Percentiles rank a stretch among this genome's conserved stretches.
These are phyloP conservation scores for Chondrosia reniformis DNA, from an alignment of 37 sponge, comb jelly and placozoan genomes.

Conservation along the genomic window DNA sequence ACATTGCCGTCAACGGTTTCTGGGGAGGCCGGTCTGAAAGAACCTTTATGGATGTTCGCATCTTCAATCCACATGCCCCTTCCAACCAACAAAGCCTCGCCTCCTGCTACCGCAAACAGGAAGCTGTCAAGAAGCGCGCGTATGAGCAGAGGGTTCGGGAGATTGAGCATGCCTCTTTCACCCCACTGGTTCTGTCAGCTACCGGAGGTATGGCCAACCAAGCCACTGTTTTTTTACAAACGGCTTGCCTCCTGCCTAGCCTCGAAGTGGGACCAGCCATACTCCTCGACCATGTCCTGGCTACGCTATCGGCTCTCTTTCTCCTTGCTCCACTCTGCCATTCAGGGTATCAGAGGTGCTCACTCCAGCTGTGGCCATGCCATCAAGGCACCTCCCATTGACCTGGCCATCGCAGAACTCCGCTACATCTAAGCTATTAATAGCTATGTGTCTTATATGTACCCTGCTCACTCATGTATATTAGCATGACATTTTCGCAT, in stretches of 20 bases:
- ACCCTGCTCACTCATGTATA: too few relatives aligned
- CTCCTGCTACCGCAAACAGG: slow-evolving; percentile 23
- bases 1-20: slow-evolving; percentile 10
- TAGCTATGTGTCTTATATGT: too few relatives aligned
- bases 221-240: background rate
- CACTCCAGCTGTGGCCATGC: too few relatives aligned
- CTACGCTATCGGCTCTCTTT: background rate
- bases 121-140: slow-evolving; percentile 4
- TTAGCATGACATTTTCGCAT: too few relatives aligned
- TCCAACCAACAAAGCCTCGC: slow-evolving; percentile 8
- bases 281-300: background rate
- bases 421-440: too few relatives aligned
- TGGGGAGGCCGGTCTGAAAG: slow-evolving; percentile 10
- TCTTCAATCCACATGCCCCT: slow-evolving; percentile 17
- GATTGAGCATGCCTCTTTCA: background rate
- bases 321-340: slow-evolving; percentile 1
- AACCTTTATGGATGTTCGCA: background rate
- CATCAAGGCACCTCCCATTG: too few relatives aligned
- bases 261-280: background rate
- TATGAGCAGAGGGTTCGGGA: background rate
- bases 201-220: background rate
- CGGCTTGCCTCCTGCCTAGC: background rate
- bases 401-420: too few relatives aligned
- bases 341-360: background rate
- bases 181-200: background rate